Percentiles rank a stretch among this genome's conserved stretches.
Conservation (phyloP, 2,113 vertebrate genomes). For the Dendrocopos noguchii region DNA sequence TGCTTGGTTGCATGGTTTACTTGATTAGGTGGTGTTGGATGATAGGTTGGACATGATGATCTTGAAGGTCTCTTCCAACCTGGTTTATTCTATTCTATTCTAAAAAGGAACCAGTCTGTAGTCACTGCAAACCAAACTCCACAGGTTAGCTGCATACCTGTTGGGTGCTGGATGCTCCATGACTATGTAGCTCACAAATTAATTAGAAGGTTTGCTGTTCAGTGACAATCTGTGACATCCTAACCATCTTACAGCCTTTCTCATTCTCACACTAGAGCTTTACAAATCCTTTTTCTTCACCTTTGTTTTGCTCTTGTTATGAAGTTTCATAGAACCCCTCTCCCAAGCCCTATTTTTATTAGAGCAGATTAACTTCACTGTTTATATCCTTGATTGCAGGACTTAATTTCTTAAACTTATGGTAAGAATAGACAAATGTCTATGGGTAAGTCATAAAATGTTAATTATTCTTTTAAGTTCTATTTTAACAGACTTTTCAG, state of each 20-base stretch:
- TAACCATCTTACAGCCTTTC: neutral
- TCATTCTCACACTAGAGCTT: neutral
- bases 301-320: neutral
- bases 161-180: neutral
- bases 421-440: neutral
- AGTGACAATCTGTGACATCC: neutral
- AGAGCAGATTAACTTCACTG: neutral
- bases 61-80: too few species aligned
- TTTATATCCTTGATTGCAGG: neutral
- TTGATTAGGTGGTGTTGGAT: too few species aligned
- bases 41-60: too few species aligned
- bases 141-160: neutral
- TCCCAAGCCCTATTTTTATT: neutral
- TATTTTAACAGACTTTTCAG: neutral
- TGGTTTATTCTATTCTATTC: too few species aligned
- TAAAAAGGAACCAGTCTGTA: neutral
- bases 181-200: neutral
- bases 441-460: neutral
- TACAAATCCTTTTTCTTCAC: neutral
- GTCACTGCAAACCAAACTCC: neutral
- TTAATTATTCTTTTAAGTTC: neutral
- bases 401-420: neutral
- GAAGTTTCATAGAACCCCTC: neutral
- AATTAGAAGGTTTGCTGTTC: neutral
- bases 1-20: too few species aligned